Evolutionary conservation across 2,888 invertebrate species (phyloP).

Genomic region (Eristalis arbustorum): DNA sequence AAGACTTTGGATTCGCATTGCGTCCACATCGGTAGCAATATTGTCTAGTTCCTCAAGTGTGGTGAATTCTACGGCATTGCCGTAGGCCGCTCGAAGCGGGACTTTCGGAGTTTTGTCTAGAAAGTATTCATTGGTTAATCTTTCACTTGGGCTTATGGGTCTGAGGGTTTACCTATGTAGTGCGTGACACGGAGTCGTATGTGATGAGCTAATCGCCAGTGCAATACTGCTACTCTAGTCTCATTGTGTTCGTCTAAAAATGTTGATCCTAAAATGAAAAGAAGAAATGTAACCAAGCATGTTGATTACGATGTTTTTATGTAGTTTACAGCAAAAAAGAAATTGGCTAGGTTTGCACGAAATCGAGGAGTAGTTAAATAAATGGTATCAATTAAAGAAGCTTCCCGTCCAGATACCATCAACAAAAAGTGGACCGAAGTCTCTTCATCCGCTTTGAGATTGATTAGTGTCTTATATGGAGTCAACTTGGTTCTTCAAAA

Average conservation of each 20-base stretch:
- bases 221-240: slow-evolving; percentile 84
- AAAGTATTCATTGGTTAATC: slow-evolving; percentile 62
- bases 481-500: no score
- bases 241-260: slow-evolving; percentile 94
- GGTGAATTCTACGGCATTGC: slow-evolving; percentile 87
- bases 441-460: no score
- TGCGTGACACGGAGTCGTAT: slow-evolving; percentile 81
- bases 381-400: no score
- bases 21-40: slow-evolving; percentile 89
- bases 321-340: no score
- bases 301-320: no score
- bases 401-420: no score
- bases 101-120: slow-evolving; percentile 82
- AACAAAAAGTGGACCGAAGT: no score
- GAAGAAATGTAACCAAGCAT: no score
- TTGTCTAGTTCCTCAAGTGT: slow-evolving; percentile 86
- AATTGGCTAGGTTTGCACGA: no score
- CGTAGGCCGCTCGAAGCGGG: slow-evolving; percentile 84
- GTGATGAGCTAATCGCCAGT: slow-evolving; percentile 91
- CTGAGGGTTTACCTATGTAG: slow-evolving; percentile 75
- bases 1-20: slow-evolving; percentile 92
- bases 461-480: no score
- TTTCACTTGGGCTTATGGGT: background rate
- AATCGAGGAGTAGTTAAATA: no score
- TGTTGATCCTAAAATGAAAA: slow-evolving; percentile 83